Conservation (phyloP, 2,888 invertebrate species). For the Brachyptera risi region DNA sequence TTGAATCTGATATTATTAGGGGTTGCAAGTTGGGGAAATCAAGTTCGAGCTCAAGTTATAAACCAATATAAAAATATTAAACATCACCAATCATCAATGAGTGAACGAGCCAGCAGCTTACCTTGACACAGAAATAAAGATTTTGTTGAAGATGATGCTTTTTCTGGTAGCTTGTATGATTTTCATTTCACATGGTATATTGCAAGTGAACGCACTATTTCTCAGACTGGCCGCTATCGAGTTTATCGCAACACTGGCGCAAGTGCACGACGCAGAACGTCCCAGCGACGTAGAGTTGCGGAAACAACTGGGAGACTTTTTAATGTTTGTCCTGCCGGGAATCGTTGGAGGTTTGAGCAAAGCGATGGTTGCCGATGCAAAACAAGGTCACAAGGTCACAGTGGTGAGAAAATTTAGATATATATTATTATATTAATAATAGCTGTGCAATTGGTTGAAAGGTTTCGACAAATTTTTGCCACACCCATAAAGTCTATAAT, state of each 20-base stretch:
- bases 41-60: too few species aligned
- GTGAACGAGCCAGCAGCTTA: too few species aligned
- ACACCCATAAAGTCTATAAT: too few species aligned
- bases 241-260: constrained; percentile 59
- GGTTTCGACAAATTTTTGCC: too few species aligned
- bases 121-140: too few species aligned
- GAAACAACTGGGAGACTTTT: constrained; percentile 52
- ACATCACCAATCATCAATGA: too few species aligned
- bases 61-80: too few species aligned
- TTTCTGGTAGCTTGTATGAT: not conserved
- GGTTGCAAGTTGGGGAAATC: too few species aligned
- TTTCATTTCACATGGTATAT: not conserved
- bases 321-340: constrained; percentile 62
- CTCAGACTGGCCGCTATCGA: constrained; percentile 46
- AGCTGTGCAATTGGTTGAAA: too few species aligned
- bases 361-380: constrained; percentile 53
- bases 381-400: constrained; percentile 59
- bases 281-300: constrained; percentile 50
- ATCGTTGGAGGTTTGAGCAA: constrained; percentile 55
- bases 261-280: constrained; percentile 54
- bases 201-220: not conserved
- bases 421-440: too few species aligned
- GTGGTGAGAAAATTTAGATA: constrained; percentile 50
- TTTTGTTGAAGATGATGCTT: too few species aligned
- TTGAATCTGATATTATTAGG: constrained; percentile 11